phyloP scores from a whole-genome alignment of 2,888 invertebrate species.

The Drosophila ustulata region DNA sequence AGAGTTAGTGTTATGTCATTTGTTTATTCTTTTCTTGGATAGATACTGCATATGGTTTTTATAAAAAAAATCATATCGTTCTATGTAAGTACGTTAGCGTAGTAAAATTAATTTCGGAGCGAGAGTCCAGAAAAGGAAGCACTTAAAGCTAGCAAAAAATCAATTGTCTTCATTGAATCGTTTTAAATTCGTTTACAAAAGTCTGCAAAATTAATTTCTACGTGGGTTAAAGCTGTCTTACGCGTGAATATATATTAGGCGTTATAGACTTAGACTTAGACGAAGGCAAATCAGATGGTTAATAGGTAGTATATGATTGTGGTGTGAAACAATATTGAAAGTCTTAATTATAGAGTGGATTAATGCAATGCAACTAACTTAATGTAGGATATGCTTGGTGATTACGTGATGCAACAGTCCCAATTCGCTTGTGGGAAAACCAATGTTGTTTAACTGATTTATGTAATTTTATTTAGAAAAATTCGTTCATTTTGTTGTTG shows the following conservation, averaged over 20 bases:
- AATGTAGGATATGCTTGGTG: constrained; percentile 66
- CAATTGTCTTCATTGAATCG: constrained; percentile 37
- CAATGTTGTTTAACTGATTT: constrained; percentile 9
- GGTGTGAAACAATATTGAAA: constrained; percentile 19
- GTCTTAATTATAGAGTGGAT: constrained; percentile 15
- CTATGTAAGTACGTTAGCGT: constrained; percentile 2
- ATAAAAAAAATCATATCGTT: constrained; percentile 10
- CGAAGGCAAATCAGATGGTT: constrained; percentile 23
- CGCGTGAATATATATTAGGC: constrained; percentile 15
- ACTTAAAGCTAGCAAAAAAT: constrained; percentile 17
- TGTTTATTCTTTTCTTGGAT: neutral
- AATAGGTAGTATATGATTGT: constrained; percentile 7
- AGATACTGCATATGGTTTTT: constrained; percentile 20
- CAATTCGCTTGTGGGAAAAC: constrained; percentile 6
- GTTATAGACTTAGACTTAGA: constrained; percentile 3
- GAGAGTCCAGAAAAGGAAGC: constrained; percentile 18
- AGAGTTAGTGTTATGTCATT: constrained; percentile 18
- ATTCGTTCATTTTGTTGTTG: constrained; percentile 18
- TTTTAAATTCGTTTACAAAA: constrained; percentile 49
- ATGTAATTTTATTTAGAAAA: constrained; percentile 31
- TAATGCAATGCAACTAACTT: constrained; percentile 47
- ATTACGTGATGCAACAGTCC: constrained; percentile 28
- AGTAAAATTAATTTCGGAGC: constrained; percentile 13
- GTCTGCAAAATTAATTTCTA: constrained; percentile 43
- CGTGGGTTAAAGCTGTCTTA: constrained; percentile 42